These are phyloP conservation scores for Sipunculus nudus DNA, from an alignment of 2,888 invertebrate species.

Conservation along the genomic window DNA sequence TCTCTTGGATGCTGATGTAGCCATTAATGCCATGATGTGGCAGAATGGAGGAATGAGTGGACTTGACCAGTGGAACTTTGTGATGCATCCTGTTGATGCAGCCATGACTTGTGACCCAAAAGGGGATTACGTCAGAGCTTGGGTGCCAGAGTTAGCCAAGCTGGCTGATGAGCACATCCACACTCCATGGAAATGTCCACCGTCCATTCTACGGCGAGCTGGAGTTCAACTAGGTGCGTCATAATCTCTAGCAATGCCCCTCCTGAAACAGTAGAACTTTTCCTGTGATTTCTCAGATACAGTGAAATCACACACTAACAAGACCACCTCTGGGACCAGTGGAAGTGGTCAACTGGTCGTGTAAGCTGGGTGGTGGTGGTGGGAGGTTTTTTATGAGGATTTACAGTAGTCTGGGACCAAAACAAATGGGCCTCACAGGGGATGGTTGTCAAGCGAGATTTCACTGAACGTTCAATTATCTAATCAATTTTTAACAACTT, in stretches of 20 bases:
- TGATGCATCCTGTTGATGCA: slow-evolving; percentile 50
- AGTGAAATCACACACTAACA: too few relatives aligned
- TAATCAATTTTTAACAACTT: too few relatives aligned
- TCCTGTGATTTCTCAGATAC: too few relatives aligned
- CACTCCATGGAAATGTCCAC: slow-evolving; percentile 47
- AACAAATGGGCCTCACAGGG: too few relatives aligned
- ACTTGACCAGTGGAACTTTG: slow-evolving; percentile 50
- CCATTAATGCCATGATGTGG: slow-evolving; percentile 52
- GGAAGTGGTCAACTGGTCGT: too few relatives aligned
- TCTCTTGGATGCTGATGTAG: slow-evolving; percentile 47
- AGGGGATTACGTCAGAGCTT: slow-evolving; percentile 41
- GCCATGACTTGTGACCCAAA: slow-evolving; percentile 49
- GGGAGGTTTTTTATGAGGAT: too few relatives aligned
- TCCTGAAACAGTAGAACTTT: too few relatives aligned
- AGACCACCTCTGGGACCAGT: too few relatives aligned
- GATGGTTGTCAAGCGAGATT: too few relatives aligned
- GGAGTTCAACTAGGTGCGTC: slow-evolving; percentile 33
- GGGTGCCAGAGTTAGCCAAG: slow-evolving; percentile 44
- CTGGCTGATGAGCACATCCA: slow-evolving; percentile 47
- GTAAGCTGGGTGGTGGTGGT: too few relatives aligned
- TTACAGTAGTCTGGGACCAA: too few relatives aligned
- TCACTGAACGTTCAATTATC: too few relatives aligned
- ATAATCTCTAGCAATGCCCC: background rate
- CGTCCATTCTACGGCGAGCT: slow-evolving; percentile 42
- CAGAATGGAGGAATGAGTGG: slow-evolving; percentile 51